Conservation (phyloP, 2,888 invertebrate genomes). For the Netelia fuscicornis region DNA sequence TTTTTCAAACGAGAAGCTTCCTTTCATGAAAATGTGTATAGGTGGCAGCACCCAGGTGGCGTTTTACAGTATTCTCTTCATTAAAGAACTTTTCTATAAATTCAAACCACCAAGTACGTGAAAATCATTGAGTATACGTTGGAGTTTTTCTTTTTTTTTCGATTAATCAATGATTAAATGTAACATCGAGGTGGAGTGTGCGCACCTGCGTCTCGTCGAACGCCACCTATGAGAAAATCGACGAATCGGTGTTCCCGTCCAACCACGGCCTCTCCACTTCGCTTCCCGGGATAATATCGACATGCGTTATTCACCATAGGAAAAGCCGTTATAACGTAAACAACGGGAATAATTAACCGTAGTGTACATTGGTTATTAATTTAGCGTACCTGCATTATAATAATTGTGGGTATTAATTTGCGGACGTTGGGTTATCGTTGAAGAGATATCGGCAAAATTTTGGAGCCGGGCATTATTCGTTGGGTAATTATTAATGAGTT, state of each 20-base stretch:
- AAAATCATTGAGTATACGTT: too few species aligned
- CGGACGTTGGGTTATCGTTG: slow-evolving; percentile 19
- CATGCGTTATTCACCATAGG: slow-evolving; percentile 13
- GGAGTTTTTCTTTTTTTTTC: not conserved
- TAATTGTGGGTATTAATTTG: slow-evolving; percentile 57
- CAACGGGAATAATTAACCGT: slow-evolving; percentile 46
- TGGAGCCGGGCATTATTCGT: slow-evolving; percentile 37
- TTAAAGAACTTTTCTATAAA: too few species aligned
- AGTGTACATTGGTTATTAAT: slow-evolving; percentile 53
- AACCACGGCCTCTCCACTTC: too few species aligned
- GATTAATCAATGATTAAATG: not conserved
- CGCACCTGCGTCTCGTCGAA: too few species aligned
- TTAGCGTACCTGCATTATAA: slow-evolving; percentile 33
- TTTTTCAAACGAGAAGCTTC: not conserved
- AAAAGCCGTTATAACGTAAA: slow-evolving; percentile 44
- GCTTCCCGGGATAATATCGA: not conserved
- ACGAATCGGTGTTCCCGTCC: too few species aligned
- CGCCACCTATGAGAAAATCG: too few species aligned
- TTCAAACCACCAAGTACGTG: too few species aligned
- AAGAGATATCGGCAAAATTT: slow-evolving; percentile 18
- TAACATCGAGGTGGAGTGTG: not conserved
- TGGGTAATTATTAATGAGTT: slow-evolving; percentile 31
- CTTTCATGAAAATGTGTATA: too few species aligned
- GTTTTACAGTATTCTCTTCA: too few species aligned
- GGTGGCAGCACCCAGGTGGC: too few species aligned